Evolutionary conservation across 92 coral and sea anemone species (phyloP), one percentile per base, ranked within the genome.

Genomic region (Epizoanthus rinbou): DNA sequence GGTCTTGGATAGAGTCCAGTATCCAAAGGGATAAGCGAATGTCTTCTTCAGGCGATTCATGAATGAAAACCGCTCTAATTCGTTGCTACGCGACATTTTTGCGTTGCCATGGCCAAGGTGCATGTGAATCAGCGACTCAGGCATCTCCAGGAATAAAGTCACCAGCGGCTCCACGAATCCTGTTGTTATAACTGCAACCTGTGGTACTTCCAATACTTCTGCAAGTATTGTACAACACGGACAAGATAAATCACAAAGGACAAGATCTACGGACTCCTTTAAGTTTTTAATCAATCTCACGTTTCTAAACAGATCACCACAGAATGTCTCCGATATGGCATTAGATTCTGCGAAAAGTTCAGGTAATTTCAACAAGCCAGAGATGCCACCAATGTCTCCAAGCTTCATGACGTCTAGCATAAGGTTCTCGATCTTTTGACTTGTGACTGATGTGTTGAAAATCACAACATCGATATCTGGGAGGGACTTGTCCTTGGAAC

Each of bases 391-490:
- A 6, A 68, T 4, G 6, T 50, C 50, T 37, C 52, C 80, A 64
- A n/a, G 14, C 64, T 70, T 70, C 65, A 22, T n/a, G 25, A 56
- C 16, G 23, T 9, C 28, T 3, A 13, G 21, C 31, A 62, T 64
- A 37, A 85, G n/a, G 4, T 76, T 62, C 19, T 85, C 88, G 10
- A 76, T 35, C 15, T 57, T 50, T 57, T 75, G 69, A 23, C 74
- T 76, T 22, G 88, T 85, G 24, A 85, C 25, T 28, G 76, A 64
- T 17, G 88, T 85, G 52, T 75, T 76, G 22, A 76, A 74, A 22
- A 85, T 63, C 64, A 53, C 52, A 31, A 85, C 57, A 35, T 85
- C 74, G 25, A 85, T 41, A 25, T 68, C 88, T 52, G 72, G 52
- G 47, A 75, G 33, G 19, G 73, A 76, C 28, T 74, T 66, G 59